Evolutionary conservation across 35 echinoderm and acorn worm species (phyloP), one percentile per base, ranked within the genome.

Genomic region (Ophiothrix spiculata): DNA sequence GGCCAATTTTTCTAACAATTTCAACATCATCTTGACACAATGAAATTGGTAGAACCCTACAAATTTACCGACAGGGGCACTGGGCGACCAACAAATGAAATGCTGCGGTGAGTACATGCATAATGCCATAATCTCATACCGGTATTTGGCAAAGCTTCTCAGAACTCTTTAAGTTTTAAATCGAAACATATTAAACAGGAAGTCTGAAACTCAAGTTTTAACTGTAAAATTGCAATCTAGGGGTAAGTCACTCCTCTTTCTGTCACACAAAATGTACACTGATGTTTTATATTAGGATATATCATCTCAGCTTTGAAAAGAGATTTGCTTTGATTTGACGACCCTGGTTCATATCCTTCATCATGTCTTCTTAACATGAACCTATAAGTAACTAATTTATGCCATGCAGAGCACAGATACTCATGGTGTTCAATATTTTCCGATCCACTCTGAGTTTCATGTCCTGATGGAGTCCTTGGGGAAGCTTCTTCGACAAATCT

Each of bases 341-440:
- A 15, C 3, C 23, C 60, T 25, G 3, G 17, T 15, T 6, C 60
- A 56, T 64, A 33, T 14, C 63, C 46, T 36, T 46, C 46, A 75
- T 93, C 91, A 12, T 36, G 14, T 75, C 79, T 79, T 42, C 45
- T 80, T 19, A 94, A 32, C 12, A 90, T 32, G 39, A 75, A 87
- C 38, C 84, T n/a, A 32, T 94, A 73, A 31, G 81, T 83, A 40
- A 89, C 75, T 49, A 94, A 34, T 77, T 85, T 90, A 40, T 75
- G 54, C 92, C 92, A 94, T 1, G 63, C 78, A 49, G 56, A 81
- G 63, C 88, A 69, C 79, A 90, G 77, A 36, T 86, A 90, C 39
- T 87, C 88, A 74, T 83, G 74, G 73, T 87, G 79, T 32, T 82
- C 84, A 28, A 45, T 40, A 12, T 49, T 21, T 31, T 21, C 11